Conservation (phyloP, 2,113 vertebrate genomes). For the Emydocephalus ijimae region DNA sequence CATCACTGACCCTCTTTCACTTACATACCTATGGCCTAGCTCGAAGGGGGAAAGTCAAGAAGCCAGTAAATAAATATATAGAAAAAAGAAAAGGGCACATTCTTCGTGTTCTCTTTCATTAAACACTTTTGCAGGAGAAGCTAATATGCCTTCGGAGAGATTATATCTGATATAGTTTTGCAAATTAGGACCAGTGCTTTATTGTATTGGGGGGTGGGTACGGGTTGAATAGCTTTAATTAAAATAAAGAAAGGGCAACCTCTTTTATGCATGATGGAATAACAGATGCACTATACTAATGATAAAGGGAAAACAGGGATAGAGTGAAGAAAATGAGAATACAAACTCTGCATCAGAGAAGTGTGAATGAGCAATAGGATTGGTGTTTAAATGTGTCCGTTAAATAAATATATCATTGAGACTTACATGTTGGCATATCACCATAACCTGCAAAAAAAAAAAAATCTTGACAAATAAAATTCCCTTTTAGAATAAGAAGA, state of each 20-base stretch:
- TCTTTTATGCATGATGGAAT: constrained; percentile 62
- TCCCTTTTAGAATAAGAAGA: constrained; percentile 11
- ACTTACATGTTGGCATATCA: constrained; percentile 24
- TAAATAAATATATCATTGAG: neutral
- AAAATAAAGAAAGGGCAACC: constrained; percentile 56
- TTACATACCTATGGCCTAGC: constrained; percentile 58
- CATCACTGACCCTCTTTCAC: constrained; percentile 56
- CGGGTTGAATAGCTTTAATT: constrained; percentile 55
- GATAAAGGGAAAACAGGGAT: constrained; percentile 58
- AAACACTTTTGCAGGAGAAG: constrained; percentile 26
- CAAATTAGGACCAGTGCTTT: constrained; percentile 45
- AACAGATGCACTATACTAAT: constrained; percentile 53
- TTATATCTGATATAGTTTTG: constrained; percentile 34
- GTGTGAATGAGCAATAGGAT: constrained; percentile 23
- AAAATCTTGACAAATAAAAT: constrained; percentile 51
- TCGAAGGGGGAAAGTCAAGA: constrained; percentile 53
- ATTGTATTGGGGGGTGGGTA: constrained; percentile 42
- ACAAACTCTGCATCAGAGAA: constrained; percentile 49
- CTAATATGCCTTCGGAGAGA: constrained; percentile 42
- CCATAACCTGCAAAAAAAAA: constrained; percentile 49
- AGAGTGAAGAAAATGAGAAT: constrained; percentile 51
- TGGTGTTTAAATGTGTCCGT: neutral
- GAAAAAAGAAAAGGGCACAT: neutral
- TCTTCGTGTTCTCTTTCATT: constrained; percentile 41
- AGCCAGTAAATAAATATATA: constrained; percentile 37